Base-by-base conservation (phyloP, 2,113 vertebrate species). In the Mionectes macconnelli region DNA sequence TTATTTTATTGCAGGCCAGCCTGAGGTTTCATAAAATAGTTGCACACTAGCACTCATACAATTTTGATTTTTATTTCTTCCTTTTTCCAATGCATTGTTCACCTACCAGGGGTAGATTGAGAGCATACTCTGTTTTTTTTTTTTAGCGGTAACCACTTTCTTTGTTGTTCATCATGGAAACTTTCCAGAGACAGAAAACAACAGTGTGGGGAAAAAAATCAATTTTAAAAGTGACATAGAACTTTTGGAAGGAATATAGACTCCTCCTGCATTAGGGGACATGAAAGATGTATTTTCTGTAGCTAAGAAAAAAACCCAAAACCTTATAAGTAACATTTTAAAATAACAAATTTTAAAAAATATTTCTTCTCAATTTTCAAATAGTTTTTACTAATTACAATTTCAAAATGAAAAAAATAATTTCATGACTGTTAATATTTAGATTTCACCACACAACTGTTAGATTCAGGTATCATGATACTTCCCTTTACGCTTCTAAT, bases 161-260 rank as follows among this genome's bases (percentile, higher is more conserved):
- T 8, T 15, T 76, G 7, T 60, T 83, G 5, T 23, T 92, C 20
- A 80, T 88, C 22, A 6, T 25, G 13, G 24, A 80, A 68, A 37
- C 24, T 68, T 86, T 77, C 8, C 31, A 83, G 49, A 79, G 66
- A 25, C 8, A n/a, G 39, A 37, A 73, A 10, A 1, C 31, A 44
- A 28, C 2, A 45, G 1, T 31, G 13, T 50, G 17, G 22, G 22
- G 1, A 19, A 42, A 55, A 56, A 49, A 56, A 49, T 5, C 8
- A 4, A 0, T 18, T 57, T 68, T 50, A 2, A 50, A 84, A 75
- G 4, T 18, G 1, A 12, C 6, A 42, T 19, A 53, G 2, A 9
- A 16, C 56, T 77, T 80, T 44, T 31, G 14, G 14, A 89, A 74
- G 13, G 8, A 72, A 35, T 80, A 30, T 22, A 52, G 73, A 37